These are phyloP conservation scores for Macheiramphus alcinus DNA, from an alignment of 2,113 vertebrate species.

Conservation along the genomic window DNA sequence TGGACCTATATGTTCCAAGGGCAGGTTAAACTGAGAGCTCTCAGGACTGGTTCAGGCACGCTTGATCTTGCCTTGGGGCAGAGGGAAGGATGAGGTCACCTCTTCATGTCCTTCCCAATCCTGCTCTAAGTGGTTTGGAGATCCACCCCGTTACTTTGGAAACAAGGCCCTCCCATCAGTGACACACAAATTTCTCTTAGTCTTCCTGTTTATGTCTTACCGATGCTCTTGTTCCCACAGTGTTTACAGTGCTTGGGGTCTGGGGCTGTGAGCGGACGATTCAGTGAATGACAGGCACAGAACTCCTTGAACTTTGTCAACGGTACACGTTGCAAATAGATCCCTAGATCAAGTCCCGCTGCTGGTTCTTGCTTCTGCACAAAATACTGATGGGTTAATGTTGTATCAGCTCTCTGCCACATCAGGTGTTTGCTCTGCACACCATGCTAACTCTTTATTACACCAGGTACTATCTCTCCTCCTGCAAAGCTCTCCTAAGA, in stretches of 20 bases:
- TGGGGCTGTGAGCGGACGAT: fast-evolving
- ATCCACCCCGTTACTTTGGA: slow-evolving; percentile 1
- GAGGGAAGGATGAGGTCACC: background rate
- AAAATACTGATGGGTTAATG: background rate
- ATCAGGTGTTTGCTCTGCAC: background rate
- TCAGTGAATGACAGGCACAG: background rate
- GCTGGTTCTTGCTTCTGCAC: background rate
- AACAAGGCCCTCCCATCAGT: background rate
- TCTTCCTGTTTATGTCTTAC: background rate
- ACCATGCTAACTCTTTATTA: background rate
- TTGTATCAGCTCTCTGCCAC: background rate
- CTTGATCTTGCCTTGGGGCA: background rate
- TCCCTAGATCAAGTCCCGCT: background rate
- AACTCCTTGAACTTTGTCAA: background rate
- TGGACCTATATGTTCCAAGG: background rate
- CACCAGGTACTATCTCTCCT: background rate
- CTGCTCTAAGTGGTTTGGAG: background rate
- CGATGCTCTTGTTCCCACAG: background rate
- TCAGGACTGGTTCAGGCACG: background rate
- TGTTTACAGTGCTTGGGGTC: background rate
- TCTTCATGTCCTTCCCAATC: background rate
- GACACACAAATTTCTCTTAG: background rate
- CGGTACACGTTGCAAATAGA: background rate
- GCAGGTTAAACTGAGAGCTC: background rate
- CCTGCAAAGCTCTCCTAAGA: background rate